A percentile compares a stretch with the other conserved stretches of the same genome.
Evolutionary conservation across 2,113 vertebrate species (phyloP).

Genomic region (Corythornis vintsioides): DNA sequence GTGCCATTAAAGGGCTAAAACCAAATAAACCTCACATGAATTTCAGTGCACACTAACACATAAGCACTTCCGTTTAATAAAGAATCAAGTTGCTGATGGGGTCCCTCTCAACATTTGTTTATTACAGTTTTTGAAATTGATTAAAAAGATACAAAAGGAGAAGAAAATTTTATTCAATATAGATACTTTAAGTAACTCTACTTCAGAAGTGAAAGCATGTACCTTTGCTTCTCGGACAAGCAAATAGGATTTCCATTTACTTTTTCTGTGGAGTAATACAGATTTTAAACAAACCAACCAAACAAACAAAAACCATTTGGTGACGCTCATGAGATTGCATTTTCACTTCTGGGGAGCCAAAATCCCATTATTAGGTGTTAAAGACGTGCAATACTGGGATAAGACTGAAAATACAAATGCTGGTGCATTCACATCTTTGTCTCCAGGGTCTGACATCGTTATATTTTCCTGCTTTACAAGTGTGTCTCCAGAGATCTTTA

Average conservation of each 20-base stretch:
- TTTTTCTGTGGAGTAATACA: background rate
- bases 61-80: background rate
- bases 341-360: background rate
- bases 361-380: background rate
- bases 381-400: background rate
- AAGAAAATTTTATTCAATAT: slow-evolving; percentile 79
- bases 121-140: slow-evolving; percentile 90
- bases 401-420: background rate
- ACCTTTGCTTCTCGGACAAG: slow-evolving; percentile 96
- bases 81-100: slow-evolving; percentile 90
- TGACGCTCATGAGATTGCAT: background rate
- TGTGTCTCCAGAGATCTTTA: background rate
- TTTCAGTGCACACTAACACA: background rate
- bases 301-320: background rate
- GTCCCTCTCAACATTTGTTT: slow-evolving; percentile 90
- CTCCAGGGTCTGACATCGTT: background rate
- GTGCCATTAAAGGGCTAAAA: background rate
- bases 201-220: slow-evolving; percentile 75
- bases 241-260: slow-evolving; percentile 50
- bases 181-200: slow-evolving; percentile 2
- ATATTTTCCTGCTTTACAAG: background rate
- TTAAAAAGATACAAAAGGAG: slow-evolving; percentile 82
- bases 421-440: background rate
- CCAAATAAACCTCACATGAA: background rate
- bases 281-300: too few relatives aligned